Base-by-base conservation (phyloP, 1,140 invertebrate genomes). In the Aporrectodea caliginosa region DNA sequence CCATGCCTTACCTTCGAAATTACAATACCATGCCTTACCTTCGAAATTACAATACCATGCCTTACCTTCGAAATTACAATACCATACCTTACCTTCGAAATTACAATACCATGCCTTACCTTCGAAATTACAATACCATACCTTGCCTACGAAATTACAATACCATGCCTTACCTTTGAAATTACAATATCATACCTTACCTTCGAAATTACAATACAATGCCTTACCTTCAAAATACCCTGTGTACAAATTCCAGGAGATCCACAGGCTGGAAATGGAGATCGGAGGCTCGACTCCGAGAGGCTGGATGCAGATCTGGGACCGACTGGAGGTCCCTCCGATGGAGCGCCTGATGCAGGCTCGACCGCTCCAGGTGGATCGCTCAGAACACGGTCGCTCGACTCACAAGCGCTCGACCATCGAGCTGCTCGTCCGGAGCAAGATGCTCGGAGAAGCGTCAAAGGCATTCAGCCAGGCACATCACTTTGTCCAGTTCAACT, bases 391-490 rank as follows among this genome's bases (percentile, higher is more conserved):
- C 84, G 93, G 94, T 12, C 90, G 93, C 82, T 90, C 93, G 72
- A 91, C 95, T 80, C 96, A 98, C 88, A 96, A 96, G 89, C 91
- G 94, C 71, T 94, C 94, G 2, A 98, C 96, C 0, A 89, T 97
- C 75, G 95, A 97, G 87, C 92, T 98, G 78, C 90, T 98, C 74
- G 92, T 95, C 88, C 90, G 93, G 81, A 95, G 94, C 0, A 95
- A 95, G 86, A 91, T 88, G 83, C 84, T 87, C 16, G 87, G 91
- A 82, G 87, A 90, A 71, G 85, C 88, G 69, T 86, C 89, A 86
- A 85, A 88, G 69, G 91, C 92, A 32, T 93, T 94, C 85, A 93
- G 93, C 78, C 94, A 95, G 90, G 93, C 94, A 0, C 95, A 97
- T 86, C 91, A 94, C 77, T 96, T 97, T 86, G 94, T 96, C 85